These are phyloP conservation scores for Thryonomys swinderianus DNA, from an alignment of 2,113 vertebrate species.

Conservation along the genomic window DNA sequence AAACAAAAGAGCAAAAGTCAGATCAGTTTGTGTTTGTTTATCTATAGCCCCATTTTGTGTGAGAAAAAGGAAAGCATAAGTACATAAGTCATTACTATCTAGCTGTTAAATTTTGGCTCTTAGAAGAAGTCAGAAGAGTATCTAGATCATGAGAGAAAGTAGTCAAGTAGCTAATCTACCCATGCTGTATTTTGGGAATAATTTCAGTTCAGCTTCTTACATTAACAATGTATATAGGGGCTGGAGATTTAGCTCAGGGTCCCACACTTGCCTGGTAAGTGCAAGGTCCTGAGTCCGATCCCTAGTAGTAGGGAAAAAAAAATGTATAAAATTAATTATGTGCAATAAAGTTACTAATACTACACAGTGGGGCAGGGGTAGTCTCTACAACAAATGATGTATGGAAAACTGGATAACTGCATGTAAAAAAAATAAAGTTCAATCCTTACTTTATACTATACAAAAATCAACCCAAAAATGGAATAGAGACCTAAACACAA, in stretches of 20 bases:
- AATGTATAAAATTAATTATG: not conserved
- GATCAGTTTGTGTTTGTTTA: conserved; percentile 28
- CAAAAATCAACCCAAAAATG: conserved; percentile 3
- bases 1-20: not conserved
- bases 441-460: not conserved
- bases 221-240: not conserved
- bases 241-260: too few species aligned
- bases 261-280: too few species aligned
- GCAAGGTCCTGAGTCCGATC: too few species aligned
- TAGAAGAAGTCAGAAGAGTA: not conserved
- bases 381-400: not conserved
- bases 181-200: not conserved
- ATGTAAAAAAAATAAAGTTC: not conserved
- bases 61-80: not conserved
- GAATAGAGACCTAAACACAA: not conserved
- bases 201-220: not conserved
- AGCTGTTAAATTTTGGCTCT: not conserved
- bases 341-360: not conserved
- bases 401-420: conserved; percentile 3
- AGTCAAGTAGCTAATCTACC: not conserved
- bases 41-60: not conserved
- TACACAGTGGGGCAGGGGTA: not conserved
- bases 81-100: not conserved
- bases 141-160: not conserved
- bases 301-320: not conserved